Evolutionary conservation across 2,888 invertebrate genomes (phyloP).

Genomic region (Eupithecia insigniata): DNA sequence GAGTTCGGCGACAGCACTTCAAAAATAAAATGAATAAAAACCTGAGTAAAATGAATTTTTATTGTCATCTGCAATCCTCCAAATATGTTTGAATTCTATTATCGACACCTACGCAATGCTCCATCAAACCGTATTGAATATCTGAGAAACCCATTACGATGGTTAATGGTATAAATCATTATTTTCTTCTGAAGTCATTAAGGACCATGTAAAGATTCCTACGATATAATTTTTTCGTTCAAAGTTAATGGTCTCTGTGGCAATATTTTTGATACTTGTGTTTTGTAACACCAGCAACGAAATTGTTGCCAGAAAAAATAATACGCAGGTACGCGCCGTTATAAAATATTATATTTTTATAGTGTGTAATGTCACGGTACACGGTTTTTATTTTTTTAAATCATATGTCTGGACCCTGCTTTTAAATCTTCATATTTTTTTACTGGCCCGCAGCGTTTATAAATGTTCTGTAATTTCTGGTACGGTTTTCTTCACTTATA

Average conservation of each 20-base stretch:
- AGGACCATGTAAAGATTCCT: neutral
- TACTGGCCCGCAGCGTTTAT: no score
- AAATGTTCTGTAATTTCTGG: no score
- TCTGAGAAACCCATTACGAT: neutral
- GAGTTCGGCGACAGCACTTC: neutral
- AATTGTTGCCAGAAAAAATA: no score
- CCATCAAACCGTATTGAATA: constrained; percentile 5
- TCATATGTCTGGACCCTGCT: no score
- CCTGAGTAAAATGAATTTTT: neutral
- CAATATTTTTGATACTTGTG: neutral
- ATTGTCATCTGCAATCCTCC: neutral
- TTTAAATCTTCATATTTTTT: no score
- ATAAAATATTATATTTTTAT: no score
- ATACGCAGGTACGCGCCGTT: no score
- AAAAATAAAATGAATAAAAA: neutral
- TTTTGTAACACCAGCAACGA: no score
- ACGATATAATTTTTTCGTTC: neutral
- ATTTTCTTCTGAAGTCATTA: constrained; percentile 3
- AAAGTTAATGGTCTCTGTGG: neutral
- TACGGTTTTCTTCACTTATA: no score
- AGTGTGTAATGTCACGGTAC: no score
- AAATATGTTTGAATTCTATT: neutral
- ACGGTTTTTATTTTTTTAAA: no score
- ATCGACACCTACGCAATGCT: neutral
- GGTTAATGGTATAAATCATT: neutral